A percentile compares a stretch with the other conserved stretches of the same genome.
phyloP scores from a whole-genome alignment of 2,797 vertebrate genomes.

The Epinephelus coioides region DNA sequence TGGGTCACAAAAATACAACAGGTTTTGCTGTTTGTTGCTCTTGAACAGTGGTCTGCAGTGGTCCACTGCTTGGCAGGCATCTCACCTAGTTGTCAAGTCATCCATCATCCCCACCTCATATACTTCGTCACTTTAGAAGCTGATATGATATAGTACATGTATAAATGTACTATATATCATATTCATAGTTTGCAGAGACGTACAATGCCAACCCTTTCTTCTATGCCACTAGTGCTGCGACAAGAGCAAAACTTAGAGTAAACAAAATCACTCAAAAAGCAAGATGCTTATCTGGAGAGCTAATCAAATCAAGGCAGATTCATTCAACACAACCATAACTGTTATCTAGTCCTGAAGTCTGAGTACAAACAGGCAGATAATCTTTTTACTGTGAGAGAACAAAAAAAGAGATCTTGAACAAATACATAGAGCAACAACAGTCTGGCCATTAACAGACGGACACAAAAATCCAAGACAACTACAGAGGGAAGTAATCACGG shows the following conservation, averaged over 20 bases:
- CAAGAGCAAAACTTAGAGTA: neutral
- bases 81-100: no score
- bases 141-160: no score
- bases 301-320: slow-evolving; percentile 5
- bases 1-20: no score
- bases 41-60: no score
- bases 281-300: neutral
- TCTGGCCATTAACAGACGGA: neutral
- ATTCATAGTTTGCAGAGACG: no score
- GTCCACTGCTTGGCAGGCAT: no score
- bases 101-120: no score
- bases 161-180: no score
- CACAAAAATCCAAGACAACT: neutral
- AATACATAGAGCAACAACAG: neutral
- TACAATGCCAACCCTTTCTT: no score
- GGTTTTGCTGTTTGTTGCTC: no score
- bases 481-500: neutral
- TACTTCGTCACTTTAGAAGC: no score
- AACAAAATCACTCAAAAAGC: slow-evolving; percentile 3
- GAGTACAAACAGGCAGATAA: slow-evolving; percentile 10
- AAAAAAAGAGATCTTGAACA: slow-evolving; percentile 19
- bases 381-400: neutral
- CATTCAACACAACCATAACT: neutral
- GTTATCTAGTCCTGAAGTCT: slow-evolving; percentile 12
- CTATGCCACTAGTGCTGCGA: neutral